Evolutionary conservation across 2,888 invertebrate species (phyloP), one percentile per base, ranked within the genome.

Genomic region (Drosophila quinaria): DNA sequence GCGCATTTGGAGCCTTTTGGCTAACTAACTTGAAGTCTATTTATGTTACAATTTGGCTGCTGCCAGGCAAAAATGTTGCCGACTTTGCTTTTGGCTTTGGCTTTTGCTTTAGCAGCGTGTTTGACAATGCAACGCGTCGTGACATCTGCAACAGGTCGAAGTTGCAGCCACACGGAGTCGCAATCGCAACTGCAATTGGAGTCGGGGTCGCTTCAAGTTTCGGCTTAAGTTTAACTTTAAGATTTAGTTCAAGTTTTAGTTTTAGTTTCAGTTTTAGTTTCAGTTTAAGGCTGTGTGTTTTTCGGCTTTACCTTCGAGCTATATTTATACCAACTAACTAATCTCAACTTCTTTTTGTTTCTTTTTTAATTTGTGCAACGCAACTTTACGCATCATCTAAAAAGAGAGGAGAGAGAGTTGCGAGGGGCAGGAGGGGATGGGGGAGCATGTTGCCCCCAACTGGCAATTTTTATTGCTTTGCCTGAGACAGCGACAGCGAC

Each of bases 141-240:
- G 92, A 92, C 91, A 91, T 92, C 91, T 91, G 91, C 79, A 78
- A 74, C 79, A 78, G 70, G 78, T 72, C 76, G 78, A 58, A 49
- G 63, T 64, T 58, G 46, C 76, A 60, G 71, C 66, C 37, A 39
- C 44, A 55, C 61, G 50, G 62, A 35, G 50, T 46, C 39, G 61
- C 52, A 11, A 6, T 52, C 42, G 8, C 41, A 29, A 6, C 10
- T 37, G 17, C 31, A 31, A 41, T 33, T 13, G 46, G 35, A 41
- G 29, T 69, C 39, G 59, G 64, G 55, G 60, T 68, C 52, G 68
- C 6, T 19, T 50, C 50, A 55, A 49, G 69, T 49, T 59, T 51
- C 13, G 25, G 60, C 19, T 55, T 63, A 55, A 52, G 68, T 47
- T 54, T 52, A 17, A 37, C 52, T 52, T 46, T 35, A 6, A 58